Percentiles rank a stretch among this genome's conserved stretches.
phyloP scores from a whole-genome alignment of 2,888 invertebrate genomes.

The Trichopoda pennipes region DNA sequence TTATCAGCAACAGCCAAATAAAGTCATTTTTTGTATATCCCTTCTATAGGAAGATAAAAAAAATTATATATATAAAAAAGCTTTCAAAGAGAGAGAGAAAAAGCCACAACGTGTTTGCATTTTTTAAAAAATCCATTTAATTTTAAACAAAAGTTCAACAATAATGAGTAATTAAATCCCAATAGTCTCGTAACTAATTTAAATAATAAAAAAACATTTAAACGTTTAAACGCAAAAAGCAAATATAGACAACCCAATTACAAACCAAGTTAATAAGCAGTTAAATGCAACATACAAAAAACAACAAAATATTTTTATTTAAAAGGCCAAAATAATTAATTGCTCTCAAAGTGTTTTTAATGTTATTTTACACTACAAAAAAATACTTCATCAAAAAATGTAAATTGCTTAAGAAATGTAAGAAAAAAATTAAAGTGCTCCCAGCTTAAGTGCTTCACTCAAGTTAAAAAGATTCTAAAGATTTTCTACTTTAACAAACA shows the following conservation, averaged over 20 bases:
- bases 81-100: no score
- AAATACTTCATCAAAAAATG: background rate
- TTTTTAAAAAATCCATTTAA: background rate
- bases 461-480: conserved; percentile 23
- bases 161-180: conserved; percentile 52
- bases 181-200: conserved; percentile 46
- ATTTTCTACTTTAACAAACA: conserved; percentile 7
- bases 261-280: background rate
- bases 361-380: background rate
- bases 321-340: background rate
- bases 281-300: background rate
- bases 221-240: background rate
- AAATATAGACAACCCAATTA: conserved; percentile 4
- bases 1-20: background rate
- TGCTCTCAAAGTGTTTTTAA: background rate
- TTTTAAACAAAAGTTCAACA: background rate
- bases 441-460: conserved; percentile 37
- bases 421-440: background rate
- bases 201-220: conserved; percentile 19
- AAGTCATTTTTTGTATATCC: conserved; percentile 16
- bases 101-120: conserved; percentile 2
- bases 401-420: background rate
- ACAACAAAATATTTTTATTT: no score
- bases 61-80: no score
- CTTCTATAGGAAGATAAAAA: no score